Evolutionary conservation across 2,888 invertebrate species (phyloP), one percentile per base, ranked within the genome.

Genomic region (Deilephila elpenor): DNA sequence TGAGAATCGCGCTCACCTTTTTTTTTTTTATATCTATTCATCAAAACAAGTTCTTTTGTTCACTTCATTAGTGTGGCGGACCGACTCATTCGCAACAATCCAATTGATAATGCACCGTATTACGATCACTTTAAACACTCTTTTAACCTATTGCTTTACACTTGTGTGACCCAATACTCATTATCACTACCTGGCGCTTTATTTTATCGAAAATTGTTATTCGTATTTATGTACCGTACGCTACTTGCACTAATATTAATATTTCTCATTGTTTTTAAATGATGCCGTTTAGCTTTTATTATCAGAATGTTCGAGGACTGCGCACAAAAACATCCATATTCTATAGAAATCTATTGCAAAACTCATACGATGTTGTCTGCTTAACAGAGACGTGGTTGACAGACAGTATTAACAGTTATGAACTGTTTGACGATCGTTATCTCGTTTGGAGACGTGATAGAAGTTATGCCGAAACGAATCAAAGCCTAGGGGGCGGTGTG

Each of bases 361-460:
- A 17, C 19, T 32, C n/a, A 17, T 70, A 70, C 20, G 70, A 70
- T 51, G 20, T 51, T 5, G n/a, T 70, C 17, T 8, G n/a, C n/a
- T 11, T 71, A 34, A 59, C 74, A 1, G 75, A 76, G n/a, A 73
- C 76, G 19, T 76, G 76, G 75, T 73, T 76, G 14, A 25, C 25
- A 1, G 73, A 74, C 4, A 60, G 73, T n/a, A 77, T 77, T 7
- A 44, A 20, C n/a, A 71, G 71, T 56, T 44, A 29, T 19, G 75
- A 76, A 59, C 51, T 75, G 1, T 74, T 74, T 51, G 75, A 74
- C 56, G 70, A 62, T 53, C 32, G 76, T 14, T 76, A 76, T 73
- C 20, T 74, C 3, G 72, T 76, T 3, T 77, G 74, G 73, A 62
- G 77, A 8, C 73, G 77, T 8, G 75, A 77, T 29, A 64, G 77